These are phyloP conservation scores for Serrognathus titanus DNA, from an alignment of 2,888 invertebrate species.

Conservation along the genomic window DNA sequence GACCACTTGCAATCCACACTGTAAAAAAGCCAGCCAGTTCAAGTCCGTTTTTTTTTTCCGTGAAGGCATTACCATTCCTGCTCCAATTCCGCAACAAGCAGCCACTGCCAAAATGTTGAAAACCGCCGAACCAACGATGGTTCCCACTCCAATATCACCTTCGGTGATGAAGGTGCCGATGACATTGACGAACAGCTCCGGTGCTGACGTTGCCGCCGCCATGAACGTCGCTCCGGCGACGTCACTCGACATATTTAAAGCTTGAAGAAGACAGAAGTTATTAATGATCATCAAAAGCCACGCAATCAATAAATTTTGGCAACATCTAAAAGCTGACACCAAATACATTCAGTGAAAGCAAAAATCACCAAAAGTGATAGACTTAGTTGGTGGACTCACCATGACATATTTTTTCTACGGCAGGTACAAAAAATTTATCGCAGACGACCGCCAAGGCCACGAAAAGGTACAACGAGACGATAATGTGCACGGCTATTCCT, in stretches of 20 bases:
- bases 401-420: slow-evolving; percentile 85
- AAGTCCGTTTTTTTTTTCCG: neutral
- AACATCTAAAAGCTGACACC: too few relatives aligned
- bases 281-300: neutral
- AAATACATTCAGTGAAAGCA: neutral
- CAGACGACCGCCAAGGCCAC: slow-evolving; percentile 81
- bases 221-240: slow-evolving; percentile 90
- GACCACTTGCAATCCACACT: slow-evolving; percentile 58
- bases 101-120: slow-evolving; percentile 78
- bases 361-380: too few relatives aligned
- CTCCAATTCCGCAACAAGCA: slow-evolving; percentile 69
- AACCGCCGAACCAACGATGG: slow-evolving; percentile 75
- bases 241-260: slow-evolving; percentile 67
- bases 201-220: slow-evolving; percentile 86
- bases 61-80: slow-evolving; percentile 52
- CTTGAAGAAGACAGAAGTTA: slow-evolving; percentile 44
- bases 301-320: too few relatives aligned
- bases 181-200: slow-evolving; percentile 83
- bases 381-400: slow-evolving; percentile 56
- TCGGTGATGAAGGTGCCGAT: slow-evolving; percentile 79
- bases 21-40: slow-evolving; percentile 21
- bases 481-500: slow-evolving; percentile 73
- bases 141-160: slow-evolving; percentile 75
- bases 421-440: slow-evolving; percentile 93
- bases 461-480: slow-evolving; percentile 81